Base-by-base conservation (phyloP, 2,113 vertebrate genomes). In the Trinectes maculatus region DNA sequence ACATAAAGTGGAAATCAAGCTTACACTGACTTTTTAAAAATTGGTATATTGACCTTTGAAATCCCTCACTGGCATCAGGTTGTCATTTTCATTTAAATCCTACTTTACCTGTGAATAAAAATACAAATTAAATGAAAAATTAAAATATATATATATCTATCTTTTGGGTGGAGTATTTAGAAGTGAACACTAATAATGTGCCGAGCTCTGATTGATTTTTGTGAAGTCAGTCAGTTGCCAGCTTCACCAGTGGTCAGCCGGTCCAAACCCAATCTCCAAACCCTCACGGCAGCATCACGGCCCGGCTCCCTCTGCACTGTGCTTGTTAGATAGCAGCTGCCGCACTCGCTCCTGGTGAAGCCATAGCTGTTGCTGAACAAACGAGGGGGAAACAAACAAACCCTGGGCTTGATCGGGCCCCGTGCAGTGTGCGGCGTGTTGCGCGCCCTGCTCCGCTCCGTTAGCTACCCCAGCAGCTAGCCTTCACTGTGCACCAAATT, bases 401-500 rank as follows among this genome's bases (percentile, higher is more conserved):
- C 87, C 69, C 68, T 9, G 63, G 59, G 77, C 81, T 76, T 66
- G 69, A 82, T 90, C 76, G 63, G 77, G 66, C 74, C 81, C 53
- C 73, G 80, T 73, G 85, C 79, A 55, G 69, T 9, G 69, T 22
- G 75, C 62, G 11, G 80, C 75, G 22, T 63, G 77, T 60, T 69
- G 82, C 46, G 56, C 63, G 58, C 77, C 76, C 75, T 73, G 86
- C 87, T 82, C 71, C 80, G 79, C 87, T 87, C 79, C 43, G 70
- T 80, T 84, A 83, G 82, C 82, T 87, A 73, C 76, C 75, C 55
- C 82, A 61, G 89, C 87, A 89, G 86, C 85, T 85, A 87, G 78
- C 83, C 82, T 85, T 77, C 82, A 55, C 82, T 75, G 59, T 82
- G 79, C 82, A 87, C 82, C 88, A 92, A 93, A 93, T 93, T 93